These are phyloP conservation scores for Grammomys dolichurus DNA, from an alignment of 2,113 vertebrate genomes.

Conservation along the genomic window DNA sequence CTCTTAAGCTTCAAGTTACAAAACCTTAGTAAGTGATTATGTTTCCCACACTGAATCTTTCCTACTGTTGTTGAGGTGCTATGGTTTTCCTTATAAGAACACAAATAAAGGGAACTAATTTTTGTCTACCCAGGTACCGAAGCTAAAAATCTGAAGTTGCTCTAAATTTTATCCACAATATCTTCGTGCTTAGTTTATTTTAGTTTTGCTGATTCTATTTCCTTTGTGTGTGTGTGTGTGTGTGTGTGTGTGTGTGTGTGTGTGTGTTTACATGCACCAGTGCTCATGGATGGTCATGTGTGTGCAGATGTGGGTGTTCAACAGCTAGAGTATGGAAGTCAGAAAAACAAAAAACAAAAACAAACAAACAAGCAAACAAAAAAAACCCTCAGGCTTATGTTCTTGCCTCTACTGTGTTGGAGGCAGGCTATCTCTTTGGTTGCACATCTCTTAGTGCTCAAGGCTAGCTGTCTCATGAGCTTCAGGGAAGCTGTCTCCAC, in stretches of 20 bases:
- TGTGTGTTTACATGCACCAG: too few relatives aligned
- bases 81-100: conserved; percentile 32
- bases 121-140: background rate
- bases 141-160: conserved; percentile 7
- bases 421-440: background rate
- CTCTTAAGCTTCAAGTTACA: conserved; percentile 37
- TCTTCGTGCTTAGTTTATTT: background rate
- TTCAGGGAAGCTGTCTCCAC: background rate
- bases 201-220: conserved; percentile 5
- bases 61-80: conserved; percentile 1
- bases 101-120: background rate
- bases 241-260: background rate
- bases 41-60: conserved; percentile 9
- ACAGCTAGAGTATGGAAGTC: background rate
- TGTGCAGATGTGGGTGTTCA: background rate
- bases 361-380: too few relatives aligned
- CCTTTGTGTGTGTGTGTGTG: background rate
- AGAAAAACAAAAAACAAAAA: background rate
- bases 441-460: background rate
- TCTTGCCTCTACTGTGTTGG: background rate
- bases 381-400: too few relatives aligned
- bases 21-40: conserved; percentile 52
- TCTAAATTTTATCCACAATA: background rate
- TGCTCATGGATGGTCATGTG: background rate
- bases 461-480: background rate